Conservation (phyloP, 2,888 invertebrate genomes). For the Eupithecia pulchellata region DNA sequence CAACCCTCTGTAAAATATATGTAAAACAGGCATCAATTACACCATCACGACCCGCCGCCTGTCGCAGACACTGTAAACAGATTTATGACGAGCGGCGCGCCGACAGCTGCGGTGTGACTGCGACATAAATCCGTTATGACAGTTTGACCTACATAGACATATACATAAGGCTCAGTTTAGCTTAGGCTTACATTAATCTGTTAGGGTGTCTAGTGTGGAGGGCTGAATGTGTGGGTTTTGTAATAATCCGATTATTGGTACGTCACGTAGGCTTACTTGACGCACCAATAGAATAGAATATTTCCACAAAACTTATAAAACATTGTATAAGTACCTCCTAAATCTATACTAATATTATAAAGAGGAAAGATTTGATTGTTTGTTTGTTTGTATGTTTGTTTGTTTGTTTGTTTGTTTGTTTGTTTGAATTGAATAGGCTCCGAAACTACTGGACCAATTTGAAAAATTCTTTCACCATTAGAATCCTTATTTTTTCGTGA, state of each 20-base stretch:
- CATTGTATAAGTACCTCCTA: no score
- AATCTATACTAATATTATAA: no score
- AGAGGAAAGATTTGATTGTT: no score
- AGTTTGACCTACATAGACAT: conserved; percentile 25
- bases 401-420: no score
- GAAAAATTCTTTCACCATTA: no score
- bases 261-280: neutral
- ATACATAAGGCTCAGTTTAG: conserved; percentile 5
- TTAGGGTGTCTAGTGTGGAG: conserved; percentile 14
- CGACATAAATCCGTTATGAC: conserved; percentile 32
- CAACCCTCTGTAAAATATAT: conserved; percentile 26
- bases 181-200: conserved; percentile 26
- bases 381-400: no score
- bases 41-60: conserved; percentile 20
- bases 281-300: neutral
- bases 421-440: no score
- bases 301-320: no score
- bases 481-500: no score
- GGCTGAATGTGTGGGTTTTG: neutral
- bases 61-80: conserved; percentile 31
- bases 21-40: conserved; percentile 30
- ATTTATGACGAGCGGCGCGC: conserved; percentile 27
- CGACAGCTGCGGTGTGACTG: conserved; percentile 35
- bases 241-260: neutral
- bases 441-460: no score